Evolutionary conservation across 2,888 invertebrate genomes (phyloP).

Genomic region (Cephus sareptanus): DNA sequence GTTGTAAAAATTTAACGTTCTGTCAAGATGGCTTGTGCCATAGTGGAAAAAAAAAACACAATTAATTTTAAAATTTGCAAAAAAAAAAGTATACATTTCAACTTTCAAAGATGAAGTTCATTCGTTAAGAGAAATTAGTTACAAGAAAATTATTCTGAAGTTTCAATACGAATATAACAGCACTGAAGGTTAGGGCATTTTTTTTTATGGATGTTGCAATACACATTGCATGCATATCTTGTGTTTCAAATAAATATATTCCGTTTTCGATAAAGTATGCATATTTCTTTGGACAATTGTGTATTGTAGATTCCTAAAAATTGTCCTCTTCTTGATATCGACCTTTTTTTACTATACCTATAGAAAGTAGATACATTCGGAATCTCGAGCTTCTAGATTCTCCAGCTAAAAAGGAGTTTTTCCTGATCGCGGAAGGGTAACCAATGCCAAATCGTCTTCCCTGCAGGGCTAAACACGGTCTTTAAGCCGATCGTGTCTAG

Average conservation of each 20-base stretch:
- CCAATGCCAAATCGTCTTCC: background rate
- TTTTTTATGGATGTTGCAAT: background rate
- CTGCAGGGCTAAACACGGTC: slow-evolving; percentile 26
- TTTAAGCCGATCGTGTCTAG: slow-evolving; percentile 34
- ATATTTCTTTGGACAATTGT: background rate
- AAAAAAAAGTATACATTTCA: background rate
- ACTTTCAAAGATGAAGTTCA: background rate
- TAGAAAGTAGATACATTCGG: too few species aligned
- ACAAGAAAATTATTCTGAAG: background rate
- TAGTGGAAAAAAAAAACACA: background rate
- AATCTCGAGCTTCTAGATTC: background rate
- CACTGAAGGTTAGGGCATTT: background rate
- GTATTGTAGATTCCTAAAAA: background rate
- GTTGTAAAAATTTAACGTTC: background rate
- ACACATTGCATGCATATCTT: too few species aligned
- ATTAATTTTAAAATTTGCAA: background rate
- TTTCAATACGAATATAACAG: background rate
- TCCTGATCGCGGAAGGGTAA: background rate
- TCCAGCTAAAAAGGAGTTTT: background rate
- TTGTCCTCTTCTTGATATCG: background rate
- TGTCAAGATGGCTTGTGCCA: background rate
- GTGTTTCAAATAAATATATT: background rate
- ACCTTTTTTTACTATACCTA: background rate
- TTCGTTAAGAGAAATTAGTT: background rate
- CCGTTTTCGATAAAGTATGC: background rate